Evolutionary conservation across 2,888 invertebrate species (phyloP).

Genomic region (Holacanthella duospinosa): DNA sequence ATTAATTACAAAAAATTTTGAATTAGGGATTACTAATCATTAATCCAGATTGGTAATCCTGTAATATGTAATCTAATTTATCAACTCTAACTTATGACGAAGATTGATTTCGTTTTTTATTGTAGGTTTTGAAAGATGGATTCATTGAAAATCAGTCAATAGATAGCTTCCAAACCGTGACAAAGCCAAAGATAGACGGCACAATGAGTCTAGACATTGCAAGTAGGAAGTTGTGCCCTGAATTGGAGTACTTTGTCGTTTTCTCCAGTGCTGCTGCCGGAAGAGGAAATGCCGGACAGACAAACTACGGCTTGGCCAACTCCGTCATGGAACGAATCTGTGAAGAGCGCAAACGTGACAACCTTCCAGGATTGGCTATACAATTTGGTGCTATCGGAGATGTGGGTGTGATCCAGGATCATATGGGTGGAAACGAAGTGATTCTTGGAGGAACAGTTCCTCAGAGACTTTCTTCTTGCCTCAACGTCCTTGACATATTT

Average conservation of each 20-base stretch:
- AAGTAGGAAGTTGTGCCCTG: conserved; percentile 42
- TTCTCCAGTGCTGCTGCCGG: conserved; percentile 51
- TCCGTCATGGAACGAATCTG: conserved; percentile 50
- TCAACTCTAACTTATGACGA: too few relatives aligned
- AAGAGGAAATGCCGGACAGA: conserved; percentile 50
- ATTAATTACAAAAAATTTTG: too few relatives aligned
- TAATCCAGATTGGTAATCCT: too few relatives aligned
- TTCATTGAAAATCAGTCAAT: conserved; percentile 44
- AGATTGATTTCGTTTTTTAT: too few relatives aligned
- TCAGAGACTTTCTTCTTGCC: conserved; percentile 72
- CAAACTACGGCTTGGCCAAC: conserved; percentile 52
- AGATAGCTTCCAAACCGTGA: conserved; percentile 43
- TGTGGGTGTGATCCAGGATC: conserved; percentile 48
- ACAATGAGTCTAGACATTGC: conserved; percentile 46
- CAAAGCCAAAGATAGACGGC: conserved; percentile 46
- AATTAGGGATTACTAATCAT: too few relatives aligned
- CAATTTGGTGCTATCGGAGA: conserved; percentile 54
- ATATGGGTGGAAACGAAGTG: conserved; percentile 47
- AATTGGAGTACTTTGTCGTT: conserved; percentile 46
- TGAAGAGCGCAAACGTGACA: conserved; percentile 43
- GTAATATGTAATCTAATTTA: too few relatives aligned
- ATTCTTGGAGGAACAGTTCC: conserved; percentile 66
- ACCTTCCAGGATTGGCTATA: conserved; percentile 47
- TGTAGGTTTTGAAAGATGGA: conserved; percentile 44
- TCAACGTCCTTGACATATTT: conserved; percentile 56